Percentiles rank a stretch among this genome's conserved stretches.
Evolutionary conservation across 2,888 invertebrate species (phyloP).

Genomic region (Pyralis farinalis): DNA sequence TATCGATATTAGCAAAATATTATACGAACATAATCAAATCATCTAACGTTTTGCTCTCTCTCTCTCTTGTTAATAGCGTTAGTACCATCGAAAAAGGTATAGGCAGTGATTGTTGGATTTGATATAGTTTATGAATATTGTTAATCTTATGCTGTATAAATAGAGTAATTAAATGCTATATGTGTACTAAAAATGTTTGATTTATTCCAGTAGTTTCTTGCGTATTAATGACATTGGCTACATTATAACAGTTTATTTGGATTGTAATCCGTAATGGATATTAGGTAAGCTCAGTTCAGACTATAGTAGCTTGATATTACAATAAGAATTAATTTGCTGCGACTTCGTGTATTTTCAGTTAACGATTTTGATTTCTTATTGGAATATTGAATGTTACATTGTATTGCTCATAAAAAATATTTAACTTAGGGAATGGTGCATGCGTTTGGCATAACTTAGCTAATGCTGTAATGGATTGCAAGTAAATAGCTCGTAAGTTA

Average conservation of each 20-base stretch:
- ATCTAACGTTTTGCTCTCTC: conserved; percentile 70
- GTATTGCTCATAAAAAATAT: conserved; percentile 22
- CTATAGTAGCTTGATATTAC: conserved; percentile 41
- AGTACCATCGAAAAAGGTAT: conserved; percentile 74
- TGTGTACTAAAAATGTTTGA: conserved; percentile 73
- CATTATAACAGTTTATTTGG: conserved; percentile 37
- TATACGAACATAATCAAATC: conserved; percentile 46
- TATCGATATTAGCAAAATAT: conserved; percentile 45
- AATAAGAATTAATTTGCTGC: conserved; percentile 34
- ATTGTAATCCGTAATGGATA: conserved; percentile 45
- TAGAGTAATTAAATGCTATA: conserved; percentile 80
- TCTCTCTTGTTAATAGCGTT: conserved; percentile 76
- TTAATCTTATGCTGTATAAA: conserved; percentile 81
- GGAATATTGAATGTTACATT: conserved; percentile 24
- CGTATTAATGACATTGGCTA: conserved; percentile 39
- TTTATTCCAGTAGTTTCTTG: conserved; percentile 62
- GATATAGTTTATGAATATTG: conserved; percentile 81
- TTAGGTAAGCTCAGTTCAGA: conserved; percentile 67
- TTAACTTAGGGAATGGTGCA: conserved; percentile 33
- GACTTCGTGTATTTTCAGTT: background rate
- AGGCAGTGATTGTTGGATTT: conserved; percentile 80
- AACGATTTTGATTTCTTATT: conserved; percentile 28
- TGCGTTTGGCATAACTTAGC: conserved; percentile 24
- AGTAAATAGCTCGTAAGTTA: conserved; percentile 1
- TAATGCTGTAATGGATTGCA: background rate